Percentiles rank a stretch among this genome's conserved stretches.
phyloP scores from a whole-genome alignment of 37 sponge, comb jelly and placozoan genomes.

The Eunapius fragilis region DNA sequence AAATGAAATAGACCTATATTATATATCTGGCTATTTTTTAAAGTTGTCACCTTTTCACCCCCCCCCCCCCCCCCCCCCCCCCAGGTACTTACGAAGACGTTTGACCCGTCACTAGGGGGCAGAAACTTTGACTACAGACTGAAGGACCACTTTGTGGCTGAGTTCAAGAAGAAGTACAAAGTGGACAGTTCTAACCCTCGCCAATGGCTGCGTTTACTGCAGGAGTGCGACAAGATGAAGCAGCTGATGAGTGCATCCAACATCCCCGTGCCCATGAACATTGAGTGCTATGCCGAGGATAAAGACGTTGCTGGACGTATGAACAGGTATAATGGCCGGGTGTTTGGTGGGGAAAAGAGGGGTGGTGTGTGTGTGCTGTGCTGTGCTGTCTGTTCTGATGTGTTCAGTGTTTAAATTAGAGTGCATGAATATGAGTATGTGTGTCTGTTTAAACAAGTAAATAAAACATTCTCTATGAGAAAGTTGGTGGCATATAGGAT shows the following conservation, averaged over 20 bases:
- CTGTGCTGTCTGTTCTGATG: not conserved
- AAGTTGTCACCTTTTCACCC: too few species aligned
- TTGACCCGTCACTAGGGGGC: constrained; percentile 84
- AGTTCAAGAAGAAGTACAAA: constrained; percentile 89
- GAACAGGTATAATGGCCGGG: constrained; percentile 66
- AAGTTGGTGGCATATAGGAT: too few species aligned
- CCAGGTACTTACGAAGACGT: constrained; percentile 83
- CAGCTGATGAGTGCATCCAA: constrained; percentile 90
- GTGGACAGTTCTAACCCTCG: constrained; percentile 57
- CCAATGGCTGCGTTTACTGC: constrained; percentile 62
- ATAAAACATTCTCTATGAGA: too few species aligned
- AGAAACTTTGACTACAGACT: constrained; percentile 81
- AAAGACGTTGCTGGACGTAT: constrained; percentile 84
- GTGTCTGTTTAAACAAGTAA: not conserved
- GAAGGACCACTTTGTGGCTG: constrained; percentile 70
- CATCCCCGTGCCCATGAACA: constrained; percentile 81
- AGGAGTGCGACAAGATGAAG: constrained; percentile 95
- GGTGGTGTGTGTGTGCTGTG: not conserved
- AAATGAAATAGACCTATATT: too few species aligned
- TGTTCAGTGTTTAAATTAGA: not conserved
- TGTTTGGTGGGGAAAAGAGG: not conserved
- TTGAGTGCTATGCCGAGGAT: constrained; percentile 96
- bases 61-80: too few species aligned
- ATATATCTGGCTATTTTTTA: too few species aligned
- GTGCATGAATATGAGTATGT: not conserved